phyloP scores from a whole-genome alignment of 1,140 invertebrate species.

The Polypedilum pembai region DNA sequence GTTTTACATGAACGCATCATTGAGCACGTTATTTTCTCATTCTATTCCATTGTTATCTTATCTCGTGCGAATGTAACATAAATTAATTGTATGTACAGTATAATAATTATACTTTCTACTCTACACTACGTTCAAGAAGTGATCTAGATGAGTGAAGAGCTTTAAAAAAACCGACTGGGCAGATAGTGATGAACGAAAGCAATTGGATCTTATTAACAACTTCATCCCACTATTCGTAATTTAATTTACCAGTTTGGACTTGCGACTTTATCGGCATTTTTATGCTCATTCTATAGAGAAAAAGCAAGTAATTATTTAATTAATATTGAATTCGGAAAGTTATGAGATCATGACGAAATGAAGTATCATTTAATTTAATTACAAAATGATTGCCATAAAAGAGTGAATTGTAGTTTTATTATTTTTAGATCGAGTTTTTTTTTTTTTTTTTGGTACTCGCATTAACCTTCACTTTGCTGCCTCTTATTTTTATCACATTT shows the following conservation, averaged over 20 bases:
- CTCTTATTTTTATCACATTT: background rate
- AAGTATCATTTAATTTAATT: slow-evolving; percentile 8
- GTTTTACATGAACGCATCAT: slow-evolving; percentile 9
- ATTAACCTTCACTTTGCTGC: no score
- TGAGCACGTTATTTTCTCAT: background rate
- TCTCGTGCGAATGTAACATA: background rate
- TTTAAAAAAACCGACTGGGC: background rate
- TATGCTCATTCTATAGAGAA: background rate
- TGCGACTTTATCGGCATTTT: background rate
- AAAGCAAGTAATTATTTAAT: background rate
- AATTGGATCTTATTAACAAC: slow-evolving; percentile 13
- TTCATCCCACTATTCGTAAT: background rate
- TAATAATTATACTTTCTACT: background rate
- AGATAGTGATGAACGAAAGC: background rate
- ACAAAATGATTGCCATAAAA: background rate
- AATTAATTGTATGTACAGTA: background rate
- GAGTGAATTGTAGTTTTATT: background rate
- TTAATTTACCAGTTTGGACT: background rate
- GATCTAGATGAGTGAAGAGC: background rate
- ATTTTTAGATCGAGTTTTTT: no score
- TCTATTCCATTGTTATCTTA: background rate
- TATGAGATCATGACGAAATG: background rate
- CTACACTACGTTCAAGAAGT: background rate
- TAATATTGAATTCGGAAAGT: slow-evolving; percentile 1
- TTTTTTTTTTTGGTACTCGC: no score